Evolutionary conservation across 2,113 vertebrate species (phyloP).

Genomic region (Phaetusa simplex): DNA sequence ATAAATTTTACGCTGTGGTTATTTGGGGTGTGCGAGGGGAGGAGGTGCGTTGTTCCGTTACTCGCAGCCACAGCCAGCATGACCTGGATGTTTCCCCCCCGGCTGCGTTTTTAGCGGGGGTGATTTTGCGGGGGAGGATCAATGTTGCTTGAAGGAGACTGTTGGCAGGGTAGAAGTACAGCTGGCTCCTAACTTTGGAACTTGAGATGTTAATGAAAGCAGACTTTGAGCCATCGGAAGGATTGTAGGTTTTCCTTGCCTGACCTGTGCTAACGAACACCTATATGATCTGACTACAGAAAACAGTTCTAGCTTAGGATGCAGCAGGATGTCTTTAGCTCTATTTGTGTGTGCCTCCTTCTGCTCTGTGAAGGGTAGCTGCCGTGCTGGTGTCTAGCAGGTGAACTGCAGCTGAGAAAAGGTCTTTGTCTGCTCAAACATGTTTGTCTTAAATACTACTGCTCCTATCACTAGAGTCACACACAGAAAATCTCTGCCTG

Average conservation of each 20-base stretch:
- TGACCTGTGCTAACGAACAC: not conserved
- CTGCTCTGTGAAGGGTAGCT: not conserved
- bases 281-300: rapidly evolving
- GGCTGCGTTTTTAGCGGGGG: not conserved
- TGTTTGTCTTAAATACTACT: not conserved
- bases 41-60: not conserved
- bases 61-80: rapidly evolving
- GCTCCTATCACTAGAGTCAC: rapidly evolving
- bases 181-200: too few relatives aligned
- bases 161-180: too few relatives aligned
- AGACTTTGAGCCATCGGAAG: not conserved
- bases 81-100: not conserved
- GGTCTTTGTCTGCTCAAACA: not conserved
- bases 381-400: not conserved
- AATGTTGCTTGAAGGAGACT: not conserved
- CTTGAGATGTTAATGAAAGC: too few relatives aligned
- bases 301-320: not conserved
- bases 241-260: not conserved
- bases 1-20: rapidly evolving
- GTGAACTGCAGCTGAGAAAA: not conserved
- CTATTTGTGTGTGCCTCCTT: not conserved
- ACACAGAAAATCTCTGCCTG: not conserved
- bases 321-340: not conserved
- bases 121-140: too few relatives aligned
- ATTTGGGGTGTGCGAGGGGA: too few relatives aligned